Percentiles rank a stretch among this genome's conserved stretches.
Conservation (phyloP, 2,797 vertebrate genomes). For the Loriculus beryllinus region DNA sequence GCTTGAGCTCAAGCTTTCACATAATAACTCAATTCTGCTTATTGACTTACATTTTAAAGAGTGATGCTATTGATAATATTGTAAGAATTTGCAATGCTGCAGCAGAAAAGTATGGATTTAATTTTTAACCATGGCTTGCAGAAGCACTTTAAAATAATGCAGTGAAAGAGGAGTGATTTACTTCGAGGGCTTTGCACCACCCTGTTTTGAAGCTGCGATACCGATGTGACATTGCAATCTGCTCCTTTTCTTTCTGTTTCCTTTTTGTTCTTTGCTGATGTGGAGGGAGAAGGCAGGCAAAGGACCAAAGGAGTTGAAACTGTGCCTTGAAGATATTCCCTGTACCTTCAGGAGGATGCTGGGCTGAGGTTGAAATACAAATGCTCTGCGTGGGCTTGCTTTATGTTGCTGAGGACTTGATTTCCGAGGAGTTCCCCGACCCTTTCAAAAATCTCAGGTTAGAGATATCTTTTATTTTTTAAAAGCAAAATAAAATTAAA, state of each 20-base stretch:
- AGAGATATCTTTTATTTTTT: neutral
- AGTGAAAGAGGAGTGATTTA: neutral
- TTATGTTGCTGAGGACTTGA: neutral
- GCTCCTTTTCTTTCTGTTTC: neutral
- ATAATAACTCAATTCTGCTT: neutral
- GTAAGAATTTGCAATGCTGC: neutral
- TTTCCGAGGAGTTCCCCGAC: neutral
- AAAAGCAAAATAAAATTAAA: neutral
- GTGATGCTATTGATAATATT: neutral
- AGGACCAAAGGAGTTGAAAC: constrained; percentile 3
- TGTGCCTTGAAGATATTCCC: neutral
- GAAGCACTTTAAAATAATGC: constrained; percentile 1
- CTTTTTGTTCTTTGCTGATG: neutral
- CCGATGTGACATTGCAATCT: neutral
- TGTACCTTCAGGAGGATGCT: neutral
- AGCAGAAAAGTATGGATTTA: neutral
- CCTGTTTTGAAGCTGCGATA: neutral
- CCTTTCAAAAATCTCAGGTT: neutral
- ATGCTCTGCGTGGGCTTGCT: neutral
- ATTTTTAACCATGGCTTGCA: neutral
- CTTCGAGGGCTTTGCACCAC: neutral
- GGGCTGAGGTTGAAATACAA: neutral
- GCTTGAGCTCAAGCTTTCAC: neutral
- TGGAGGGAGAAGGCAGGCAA: neutral
- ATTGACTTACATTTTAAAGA: neutral